These are phyloP conservation scores for Trinorchestia longiramus DNA, from an alignment of 1,140 invertebrate genomes.

Conservation along the genomic window DNA sequence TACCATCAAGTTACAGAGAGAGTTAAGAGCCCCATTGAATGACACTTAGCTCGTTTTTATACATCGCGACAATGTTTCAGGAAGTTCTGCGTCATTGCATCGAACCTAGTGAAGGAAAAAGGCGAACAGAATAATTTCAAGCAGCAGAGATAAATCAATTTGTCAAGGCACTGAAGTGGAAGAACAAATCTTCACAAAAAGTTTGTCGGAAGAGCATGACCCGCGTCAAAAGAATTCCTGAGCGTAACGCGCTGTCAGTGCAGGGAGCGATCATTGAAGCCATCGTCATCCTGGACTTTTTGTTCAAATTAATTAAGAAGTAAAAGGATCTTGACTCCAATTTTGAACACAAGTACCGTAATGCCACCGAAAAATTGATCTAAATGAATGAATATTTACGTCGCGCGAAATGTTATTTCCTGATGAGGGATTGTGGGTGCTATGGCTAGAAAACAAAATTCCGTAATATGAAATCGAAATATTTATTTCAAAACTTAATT, in stretches of 20 bases:
- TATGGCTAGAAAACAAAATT: background rate
- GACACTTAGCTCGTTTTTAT: background rate
- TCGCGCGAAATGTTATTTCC: background rate
- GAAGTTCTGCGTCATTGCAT: background rate
- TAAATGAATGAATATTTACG: background rate
- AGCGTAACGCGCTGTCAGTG: background rate
- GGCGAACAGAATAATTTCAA: background rate
- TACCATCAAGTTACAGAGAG: background rate
- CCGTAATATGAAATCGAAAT: background rate
- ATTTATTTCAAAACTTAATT: background rate
- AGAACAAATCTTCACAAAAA: conserved; percentile 23
- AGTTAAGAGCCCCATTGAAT: background rate
- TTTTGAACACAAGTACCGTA: background rate
- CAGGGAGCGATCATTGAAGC: conserved; percentile 3
- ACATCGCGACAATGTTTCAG: background rate
- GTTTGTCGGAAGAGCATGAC: background rate
- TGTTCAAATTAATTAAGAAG: background rate
- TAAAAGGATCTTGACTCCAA: background rate
- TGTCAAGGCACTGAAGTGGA: conserved; percentile 33
- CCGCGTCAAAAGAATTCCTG: background rate
- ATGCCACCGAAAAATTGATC: background rate
- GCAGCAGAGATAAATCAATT: conserved; percentile 30
- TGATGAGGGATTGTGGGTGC: background rate
- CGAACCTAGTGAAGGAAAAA: background rate
- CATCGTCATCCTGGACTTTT: background rate